A percentile compares a stretch with the other conserved stretches of the same genome.
Evolutionary conservation across 2,113 vertebrate species (phyloP).

Genomic region (human): DNA sequence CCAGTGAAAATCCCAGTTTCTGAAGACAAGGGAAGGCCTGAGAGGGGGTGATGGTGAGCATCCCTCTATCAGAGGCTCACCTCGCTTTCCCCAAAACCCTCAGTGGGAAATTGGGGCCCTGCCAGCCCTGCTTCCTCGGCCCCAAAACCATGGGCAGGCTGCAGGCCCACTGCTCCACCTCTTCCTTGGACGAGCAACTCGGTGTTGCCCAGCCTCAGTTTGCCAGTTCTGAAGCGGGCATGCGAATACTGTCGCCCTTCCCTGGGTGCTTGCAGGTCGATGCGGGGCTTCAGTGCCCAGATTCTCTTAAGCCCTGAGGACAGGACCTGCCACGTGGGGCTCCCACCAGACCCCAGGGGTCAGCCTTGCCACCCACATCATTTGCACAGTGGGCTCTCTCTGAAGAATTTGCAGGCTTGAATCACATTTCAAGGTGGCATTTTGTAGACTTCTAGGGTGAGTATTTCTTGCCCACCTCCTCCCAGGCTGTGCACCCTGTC

Average conservation of each 20-base stretch:
- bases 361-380: rapidly evolving
- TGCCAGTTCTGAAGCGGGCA: rapidly evolving
- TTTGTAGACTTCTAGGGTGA: rapidly evolving
- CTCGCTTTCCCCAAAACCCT: neutral
- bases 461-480: too few relatives aligned
- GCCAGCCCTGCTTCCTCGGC: neutral
- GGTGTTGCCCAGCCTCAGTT: rapidly evolving
- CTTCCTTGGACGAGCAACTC: rapidly evolving
- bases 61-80: neutral
- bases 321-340: rapidly evolving
- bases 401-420: rapidly evolving
- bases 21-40: neutral
- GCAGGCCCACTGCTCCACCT: rapidly evolving
- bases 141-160: neutral
- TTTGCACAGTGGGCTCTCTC: rapidly evolving
- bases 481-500: neutral
- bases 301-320: rapidly evolving
- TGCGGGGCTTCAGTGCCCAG: rapidly evolving
- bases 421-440: rapidly evolving
- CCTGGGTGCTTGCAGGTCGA: rapidly evolving
- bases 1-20: neutral
- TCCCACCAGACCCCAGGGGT: rapidly evolving
- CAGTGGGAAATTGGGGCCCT: rapidly evolving
- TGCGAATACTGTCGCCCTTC: rapidly evolving
- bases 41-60: rapidly evolving